Evolutionary conservation across 2,113 vertebrate species (phyloP), one percentile per base, ranked within the genome.

Genomic region (Tachysurus fulvidraco): DNA sequence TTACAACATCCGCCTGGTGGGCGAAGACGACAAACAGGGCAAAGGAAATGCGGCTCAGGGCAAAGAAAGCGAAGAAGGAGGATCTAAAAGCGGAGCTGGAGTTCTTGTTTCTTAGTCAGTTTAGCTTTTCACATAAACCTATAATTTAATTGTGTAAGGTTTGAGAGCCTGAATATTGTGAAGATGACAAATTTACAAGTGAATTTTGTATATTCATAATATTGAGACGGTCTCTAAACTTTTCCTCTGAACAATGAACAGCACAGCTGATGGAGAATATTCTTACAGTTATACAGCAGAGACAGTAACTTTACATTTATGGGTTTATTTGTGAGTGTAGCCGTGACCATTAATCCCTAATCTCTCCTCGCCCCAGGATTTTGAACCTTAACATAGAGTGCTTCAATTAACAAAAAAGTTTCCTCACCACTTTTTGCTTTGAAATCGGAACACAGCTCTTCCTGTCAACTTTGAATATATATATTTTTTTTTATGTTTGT

Each of bases 1-100:
- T 79, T 97, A 98, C 95, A 98, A 98, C 93, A 98, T 98, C 87
- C 96, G 97, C 7, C 89, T 98, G 88, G 94, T 98, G 88, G 96
- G 97, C 0, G 97, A 98, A 83, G 97, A 97, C 0, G 97, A 98
- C 78, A 94, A 94, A 13, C 95, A 95, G 81, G 89, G 92, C 88
- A 94, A 94, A 91, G 87, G 93, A 0, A 87, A 92, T 0, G 23
- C 91, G 0, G 67, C 77, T 79, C 88, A 95, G 16, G 87, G 96
- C 12, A 93, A 94, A 86, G 96, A 96, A 8, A 95, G 88, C 2
- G 92, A 96, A 2, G 96, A 94, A 28, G 92, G 94, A 0, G 95
- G 93, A 2, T 90, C 95, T 13, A 98, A 97, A 91, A 91, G 94
- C 0, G 92, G 95, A 59, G 93, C 97, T 0, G 97, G 97, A 0